Percentiles rank a stretch among this genome's conserved stretches.
Evolutionary conservation across 53 echinoderm and acorn worm species (phyloP).

Genomic region (Apostichopus leukothele): DNA sequence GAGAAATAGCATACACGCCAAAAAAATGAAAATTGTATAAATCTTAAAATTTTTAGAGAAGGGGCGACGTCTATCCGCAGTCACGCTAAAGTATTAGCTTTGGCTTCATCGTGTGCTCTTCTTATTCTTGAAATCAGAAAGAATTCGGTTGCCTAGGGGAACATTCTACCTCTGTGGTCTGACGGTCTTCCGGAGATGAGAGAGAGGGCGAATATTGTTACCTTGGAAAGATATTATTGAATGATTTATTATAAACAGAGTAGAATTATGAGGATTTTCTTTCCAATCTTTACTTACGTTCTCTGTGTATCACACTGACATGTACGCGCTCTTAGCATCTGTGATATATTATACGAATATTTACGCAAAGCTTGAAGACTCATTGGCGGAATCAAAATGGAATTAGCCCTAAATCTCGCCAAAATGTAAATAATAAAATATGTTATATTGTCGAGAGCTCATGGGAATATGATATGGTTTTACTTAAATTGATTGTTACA

Average conservation of each 20-base stretch:
- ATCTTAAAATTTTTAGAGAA: too few species aligned
- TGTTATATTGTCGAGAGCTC: too few species aligned
- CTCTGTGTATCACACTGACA: not conserved
- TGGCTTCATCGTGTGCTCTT: not conserved
- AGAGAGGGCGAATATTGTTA: conserved; percentile 23
- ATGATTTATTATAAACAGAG: conserved; percentile 43
- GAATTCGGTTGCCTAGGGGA: not conserved
- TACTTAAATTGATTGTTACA: too few species aligned
- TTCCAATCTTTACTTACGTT: too few species aligned
- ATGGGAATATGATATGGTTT: too few species aligned
- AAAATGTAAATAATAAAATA: too few species aligned
- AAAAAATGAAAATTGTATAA: too few species aligned
- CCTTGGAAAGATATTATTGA: conserved; percentile 34
- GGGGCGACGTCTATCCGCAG: not conserved
- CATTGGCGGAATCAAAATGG: conserved; percentile 1
- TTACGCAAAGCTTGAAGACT: conserved; percentile 14
- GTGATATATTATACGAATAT: conserved; percentile 36
- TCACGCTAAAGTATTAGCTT: not conserved
- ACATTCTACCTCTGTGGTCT: conserved; percentile 14
- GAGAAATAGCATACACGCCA: too few species aligned
- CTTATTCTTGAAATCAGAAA: not conserved
- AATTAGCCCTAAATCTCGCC: not conserved
- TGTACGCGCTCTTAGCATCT: conserved; percentile 13
- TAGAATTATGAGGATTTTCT: conserved; percentile 7
- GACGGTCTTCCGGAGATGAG: not conserved